Conservation (phyloP, 2,113 vertebrate genomes). For the Corythoichthys intestinalis region DNA sequence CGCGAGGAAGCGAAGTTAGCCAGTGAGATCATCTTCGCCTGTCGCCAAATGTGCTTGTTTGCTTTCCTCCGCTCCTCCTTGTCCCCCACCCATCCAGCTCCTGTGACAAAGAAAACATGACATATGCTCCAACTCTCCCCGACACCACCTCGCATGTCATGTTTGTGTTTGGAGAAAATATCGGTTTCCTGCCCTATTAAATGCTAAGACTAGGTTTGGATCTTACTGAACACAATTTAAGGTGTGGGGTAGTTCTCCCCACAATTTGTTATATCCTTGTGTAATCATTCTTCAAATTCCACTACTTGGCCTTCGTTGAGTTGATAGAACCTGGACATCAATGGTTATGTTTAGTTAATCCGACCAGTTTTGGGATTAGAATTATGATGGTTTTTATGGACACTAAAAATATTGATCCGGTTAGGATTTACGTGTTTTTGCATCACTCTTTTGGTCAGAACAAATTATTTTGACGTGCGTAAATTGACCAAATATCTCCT, state of each 20-base stretch:
- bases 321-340: neutral
- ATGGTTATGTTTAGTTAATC: neutral
- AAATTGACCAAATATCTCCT: too few species aligned
- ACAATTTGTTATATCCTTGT: slow-evolving; percentile 37
- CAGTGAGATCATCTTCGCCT: slow-evolving; percentile 61
- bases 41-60: slow-evolving; percentile 42
- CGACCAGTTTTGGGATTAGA: too few species aligned
- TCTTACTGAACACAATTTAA: neutral
- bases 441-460: too few species aligned
- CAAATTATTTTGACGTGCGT: too few species aligned
- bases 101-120: slow-evolving; percentile 32
- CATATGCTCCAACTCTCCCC: neutral
- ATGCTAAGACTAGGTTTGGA: neutral
- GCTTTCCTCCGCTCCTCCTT: slow-evolving; percentile 13
- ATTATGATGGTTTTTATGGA: too few species aligned
- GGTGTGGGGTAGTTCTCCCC: slow-evolving; percentile 17
- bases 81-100: slow-evolving; percentile 18
- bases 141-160: slow-evolving; percentile 2
- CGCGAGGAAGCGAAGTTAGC: slow-evolving; percentile 32
- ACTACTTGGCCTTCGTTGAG: neutral
- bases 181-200: slow-evolving; percentile 3
- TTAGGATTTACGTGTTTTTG: too few species aligned
- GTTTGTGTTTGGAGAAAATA: slow-evolving; percentile 2
- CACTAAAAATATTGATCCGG: too few species aligned
- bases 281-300: slow-evolving; percentile 40